Conservation (phyloP, 1,140 invertebrate genomes). For the Drosophila saltans region DNA sequence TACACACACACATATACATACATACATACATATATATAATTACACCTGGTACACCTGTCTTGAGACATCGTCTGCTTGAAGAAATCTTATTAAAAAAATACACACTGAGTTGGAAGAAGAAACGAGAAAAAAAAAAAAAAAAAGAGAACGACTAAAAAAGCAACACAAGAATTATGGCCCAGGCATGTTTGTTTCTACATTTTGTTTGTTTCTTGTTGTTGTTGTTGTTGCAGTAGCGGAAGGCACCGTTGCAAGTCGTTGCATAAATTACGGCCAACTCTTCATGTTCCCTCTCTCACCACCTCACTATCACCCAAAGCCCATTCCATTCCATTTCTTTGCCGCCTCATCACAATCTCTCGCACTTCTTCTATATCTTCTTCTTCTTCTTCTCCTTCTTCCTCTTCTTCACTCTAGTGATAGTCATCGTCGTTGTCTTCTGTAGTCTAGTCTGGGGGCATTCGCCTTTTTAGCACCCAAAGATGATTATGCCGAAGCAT, state of each 20-base stretch:
- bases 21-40: conserved; percentile 27
- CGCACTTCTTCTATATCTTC: conserved; percentile 17
- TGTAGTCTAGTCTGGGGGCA: conserved; percentile 54
- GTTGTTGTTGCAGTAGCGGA: conserved; percentile 69
- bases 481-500: conserved; percentile 61
- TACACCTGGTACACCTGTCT: conserved; percentile 64
- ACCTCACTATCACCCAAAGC: neutral
- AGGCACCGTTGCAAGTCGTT: conserved; percentile 75
- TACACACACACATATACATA: conserved; percentile 23
- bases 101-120: conserved; percentile 29
- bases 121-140: conserved; percentile 38
- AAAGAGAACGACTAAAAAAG: conserved; percentile 5
- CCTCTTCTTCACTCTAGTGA: neutral
- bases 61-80: conserved; percentile 74
- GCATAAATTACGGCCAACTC: conserved; percentile 70
- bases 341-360: neutral
- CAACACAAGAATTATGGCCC: conserved; percentile 37
- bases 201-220: conserved; percentile 31
- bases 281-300: neutral
- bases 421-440: neutral
- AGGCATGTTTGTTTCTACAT: conserved; percentile 58
- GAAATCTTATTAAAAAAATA: conserved; percentile 76
- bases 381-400: neutral
- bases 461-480: conserved; percentile 77
- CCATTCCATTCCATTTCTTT: neutral